phyloP scores from a whole-genome alignment of 2,113 vertebrate species.

The Dasyornis broadbenti region DNA sequence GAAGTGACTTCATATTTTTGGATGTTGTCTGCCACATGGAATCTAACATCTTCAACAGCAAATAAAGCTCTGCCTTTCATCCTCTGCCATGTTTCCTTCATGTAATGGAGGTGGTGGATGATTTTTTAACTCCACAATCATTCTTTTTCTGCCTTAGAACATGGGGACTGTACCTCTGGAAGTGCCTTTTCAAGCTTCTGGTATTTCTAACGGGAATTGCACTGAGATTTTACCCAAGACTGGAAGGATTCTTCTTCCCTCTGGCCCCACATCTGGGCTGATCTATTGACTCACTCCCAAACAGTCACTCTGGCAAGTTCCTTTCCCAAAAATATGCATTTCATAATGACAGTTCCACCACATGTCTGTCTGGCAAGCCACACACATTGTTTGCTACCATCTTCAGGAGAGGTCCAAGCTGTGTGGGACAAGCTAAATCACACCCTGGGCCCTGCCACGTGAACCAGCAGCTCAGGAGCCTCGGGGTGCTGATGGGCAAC shows the following conservation, averaged over 20 bases:
- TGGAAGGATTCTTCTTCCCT: not conserved
- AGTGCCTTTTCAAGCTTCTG: not conserved
- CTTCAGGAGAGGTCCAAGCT: not conserved
- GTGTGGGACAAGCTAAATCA: not conserved
- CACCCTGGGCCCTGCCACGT: not conserved
- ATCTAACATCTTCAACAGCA: constrained; percentile 45
- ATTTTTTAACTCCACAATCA: not conserved
- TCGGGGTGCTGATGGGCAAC: not conserved
- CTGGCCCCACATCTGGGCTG: not conserved
- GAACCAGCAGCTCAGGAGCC: not conserved
- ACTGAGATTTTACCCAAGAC: not conserved
- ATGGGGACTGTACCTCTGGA: not conserved
- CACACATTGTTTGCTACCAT: not conserved
- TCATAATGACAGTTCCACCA: not conserved
- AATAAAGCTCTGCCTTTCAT: constrained; percentile 56
- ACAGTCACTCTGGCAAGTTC: not conserved
- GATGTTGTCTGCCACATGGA: constrained; percentile 27
- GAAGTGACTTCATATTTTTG: constrained; percentile 51
- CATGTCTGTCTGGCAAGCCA: not conserved
- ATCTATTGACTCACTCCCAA: not conserved
- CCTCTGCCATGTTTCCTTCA: constrained; percentile 18
- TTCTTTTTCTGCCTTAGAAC: not conserved
- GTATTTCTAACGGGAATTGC: not conserved
- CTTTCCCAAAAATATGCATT: not conserved
- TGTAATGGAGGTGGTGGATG: not conserved